Base-by-base conservation (phyloP, 2,888 invertebrate genomes). In the Yponomeuta plumbellus region DNA sequence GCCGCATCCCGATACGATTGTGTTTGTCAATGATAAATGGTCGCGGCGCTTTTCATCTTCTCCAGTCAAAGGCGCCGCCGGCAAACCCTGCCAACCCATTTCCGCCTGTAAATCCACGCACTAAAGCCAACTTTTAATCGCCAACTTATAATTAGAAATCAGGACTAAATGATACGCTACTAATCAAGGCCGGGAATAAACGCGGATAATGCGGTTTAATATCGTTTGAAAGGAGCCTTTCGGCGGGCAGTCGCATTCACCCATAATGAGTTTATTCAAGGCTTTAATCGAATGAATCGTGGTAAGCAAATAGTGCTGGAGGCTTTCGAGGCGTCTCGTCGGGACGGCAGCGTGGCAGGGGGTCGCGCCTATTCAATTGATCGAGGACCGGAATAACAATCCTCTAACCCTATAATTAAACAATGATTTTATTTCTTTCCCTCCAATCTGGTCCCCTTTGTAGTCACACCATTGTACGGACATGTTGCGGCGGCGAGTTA, bases 21-120 rank as follows among this genome's bases (percentile, higher is more conserved):
- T 88, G 82, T 89, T 88, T 91, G 90, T 88, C 89, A 88, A 90
- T 91, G 91, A 91, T 91, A 90, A 91, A 91, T 91, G 89, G 88
- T 83, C 79, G 81, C 90, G 89, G 90, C 72, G 80, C 87, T 86
- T 90, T 90, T 91, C 89, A 91, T 91, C 91, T 88, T 83, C 70
- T 74, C 70, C 75, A 75, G 78, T 86, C 89, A 90, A 90, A 91
- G 84, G 83, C 81, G 81, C 91, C 91, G 91, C 84, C 78, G 64
- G 63, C 66, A 34, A 66, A 67, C 65, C 57, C 34, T 6, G 64
- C 66, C 74, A 73, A 62, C 64, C 72, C 58, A 86, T 71, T 76
- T 70, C 76, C 68, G 72, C 77, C 81, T 74, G 66, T 79, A 78
- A 63, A 6, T 0, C 21, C 20, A 0, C 11, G 0, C 11, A 67